Base-by-base conservation (phyloP, 2,888 invertebrate species). In the Clostera curtula region DNA sequence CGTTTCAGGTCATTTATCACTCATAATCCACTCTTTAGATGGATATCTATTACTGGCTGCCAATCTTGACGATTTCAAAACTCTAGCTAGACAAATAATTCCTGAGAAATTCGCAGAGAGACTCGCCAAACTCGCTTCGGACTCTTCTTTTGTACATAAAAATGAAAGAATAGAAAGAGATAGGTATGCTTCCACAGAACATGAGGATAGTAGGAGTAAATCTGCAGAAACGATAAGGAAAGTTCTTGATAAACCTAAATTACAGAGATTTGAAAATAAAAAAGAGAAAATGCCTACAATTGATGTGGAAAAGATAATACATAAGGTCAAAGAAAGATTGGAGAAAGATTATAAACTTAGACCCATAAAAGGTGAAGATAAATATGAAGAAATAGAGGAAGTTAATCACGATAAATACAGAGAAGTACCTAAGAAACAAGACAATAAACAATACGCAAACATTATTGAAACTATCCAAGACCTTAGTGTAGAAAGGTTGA, bases 1-100 rank as follows among this genome's bases (percentile, higher is more conserved):
- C 8, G 7, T 23, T 23, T 2, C 23, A 23, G 23, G 23, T 6
- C 10, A 7, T 7, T n/a, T 10, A 23, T 15, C 15, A 15, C 7
- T 13, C 4, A n/a, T 11, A 22, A 9, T 1, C 4, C 5, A 7
- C 13, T n/a, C n/a, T n/a, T 7, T n/a, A 23, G 12, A 23, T 7
- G 23, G 19, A 1, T 40, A 46, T 25, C 55, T 62, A 0, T 29
- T 66, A 1, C 36, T 64, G 1, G 57, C 64, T 4, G 61, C 58
- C 0, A 59, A 67, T 16, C 8, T 59, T 3, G 56, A 65, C 0
- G 66, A 67, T 11, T 59, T 69, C 27, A 43, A 43, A 21, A 42
- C 29, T 2, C 34, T 69, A 22, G 64, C 64, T 0, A 59, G 49
- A 11, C 52, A 58, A 31, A 38, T 64, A 1, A 44, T 59, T 1